Conservation (phyloP, 2,888 invertebrate genomes). For the Oligia strigilis region DNA sequence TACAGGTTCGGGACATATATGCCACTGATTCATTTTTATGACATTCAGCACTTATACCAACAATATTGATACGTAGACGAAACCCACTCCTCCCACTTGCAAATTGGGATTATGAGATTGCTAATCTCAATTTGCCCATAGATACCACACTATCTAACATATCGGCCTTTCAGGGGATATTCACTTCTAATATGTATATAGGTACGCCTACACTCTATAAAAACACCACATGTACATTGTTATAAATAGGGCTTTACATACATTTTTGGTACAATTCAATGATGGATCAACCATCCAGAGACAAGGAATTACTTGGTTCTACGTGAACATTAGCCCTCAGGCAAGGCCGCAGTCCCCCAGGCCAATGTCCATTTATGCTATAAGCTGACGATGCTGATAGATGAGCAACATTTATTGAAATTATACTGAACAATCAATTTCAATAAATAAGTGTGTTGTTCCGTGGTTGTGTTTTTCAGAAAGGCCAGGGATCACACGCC, state of each 20-base stretch:
- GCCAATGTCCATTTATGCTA: not conserved
- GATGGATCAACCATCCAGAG: not conserved
- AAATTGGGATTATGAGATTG: slow-evolving; percentile 40
- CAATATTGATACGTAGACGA: not conserved
- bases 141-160: slow-evolving; percentile 29
- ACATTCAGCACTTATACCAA: not conserved
- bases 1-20: not conserved
- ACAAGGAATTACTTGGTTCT: not conserved
- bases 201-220: slow-evolving; percentile 16
- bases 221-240: not conserved
- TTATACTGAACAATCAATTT: not conserved
- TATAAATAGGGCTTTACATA: slow-evolving; percentile 1
- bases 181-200: not conserved
- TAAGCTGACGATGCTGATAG: not conserved
- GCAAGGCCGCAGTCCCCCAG: not conserved
- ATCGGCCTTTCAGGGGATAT: slow-evolving; percentile 14
- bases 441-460: not conserved
- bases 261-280: not conserved
- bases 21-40: not conserved
- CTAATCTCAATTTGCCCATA: slow-evolving; percentile 31
- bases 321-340: too few relatives aligned
- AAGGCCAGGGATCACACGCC: not conserved
- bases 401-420: not conserved
- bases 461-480: not conserved
- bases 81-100: slow-evolving; percentile 10